These are phyloP conservation scores for Pelosia muscerda DNA, from an alignment of 2,888 invertebrate species.

Conservation along the genomic window DNA sequence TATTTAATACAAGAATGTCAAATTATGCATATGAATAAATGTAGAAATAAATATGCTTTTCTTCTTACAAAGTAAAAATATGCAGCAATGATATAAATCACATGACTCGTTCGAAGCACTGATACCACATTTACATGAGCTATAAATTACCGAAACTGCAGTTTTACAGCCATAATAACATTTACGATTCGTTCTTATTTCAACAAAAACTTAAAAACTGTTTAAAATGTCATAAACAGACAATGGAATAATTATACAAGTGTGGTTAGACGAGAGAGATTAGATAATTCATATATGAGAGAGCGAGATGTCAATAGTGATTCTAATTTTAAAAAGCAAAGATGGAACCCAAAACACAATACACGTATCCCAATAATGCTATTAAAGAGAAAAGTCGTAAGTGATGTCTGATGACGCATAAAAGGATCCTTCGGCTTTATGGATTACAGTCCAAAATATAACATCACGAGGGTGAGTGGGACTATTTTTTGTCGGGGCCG, in stretches of 20 bases:
- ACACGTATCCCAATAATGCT: slow-evolving; percentile 77
- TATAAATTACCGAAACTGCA: slow-evolving; percentile 82
- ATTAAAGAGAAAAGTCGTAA: slow-evolving; percentile 72
- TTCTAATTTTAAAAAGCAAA: slow-evolving; percentile 86
- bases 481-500: slow-evolving; percentile 70
- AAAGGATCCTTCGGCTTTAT: slow-evolving; percentile 70
- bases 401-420: slow-evolving; percentile 64
- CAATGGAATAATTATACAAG: slow-evolving; percentile 80
- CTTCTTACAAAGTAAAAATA: slow-evolving; percentile 59
- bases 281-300: slow-evolving; percentile 50
- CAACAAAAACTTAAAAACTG: slow-evolving; percentile 82
- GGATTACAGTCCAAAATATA: slow-evolving; percentile 75
- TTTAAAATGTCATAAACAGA: slow-evolving; percentile 83
- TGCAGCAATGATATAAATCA: slow-evolving; percentile 70
- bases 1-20: slow-evolving; percentile 39
- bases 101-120: slow-evolving; percentile 66
- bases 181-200: slow-evolving; percentile 81
- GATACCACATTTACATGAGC: slow-evolving; percentile 75
- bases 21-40: slow-evolving; percentile 30
- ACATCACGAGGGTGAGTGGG: slow-evolving; percentile 63
- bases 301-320: slow-evolving; percentile 73
- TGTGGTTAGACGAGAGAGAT: slow-evolving; percentile 70
- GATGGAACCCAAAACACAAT: slow-evolving; percentile 86
- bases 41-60: slow-evolving; percentile 27
- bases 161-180: slow-evolving; percentile 82